Evolutionary conservation across 2,797 vertebrate genomes (phyloP).

Genomic region (Xenops minutus): DNA sequence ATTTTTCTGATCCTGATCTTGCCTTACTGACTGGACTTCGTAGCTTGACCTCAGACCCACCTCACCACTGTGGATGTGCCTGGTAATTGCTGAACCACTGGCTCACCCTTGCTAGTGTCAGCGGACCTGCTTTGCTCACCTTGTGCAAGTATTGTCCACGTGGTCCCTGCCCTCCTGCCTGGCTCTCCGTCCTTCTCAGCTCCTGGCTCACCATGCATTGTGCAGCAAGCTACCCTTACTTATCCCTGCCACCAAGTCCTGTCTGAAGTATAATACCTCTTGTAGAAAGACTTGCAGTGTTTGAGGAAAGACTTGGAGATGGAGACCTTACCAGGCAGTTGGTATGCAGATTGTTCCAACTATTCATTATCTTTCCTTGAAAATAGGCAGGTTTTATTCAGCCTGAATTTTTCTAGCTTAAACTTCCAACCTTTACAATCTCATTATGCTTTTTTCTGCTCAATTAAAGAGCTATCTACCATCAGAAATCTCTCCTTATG

Average conservation of each 20-base stretch:
- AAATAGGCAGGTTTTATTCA: neutral
- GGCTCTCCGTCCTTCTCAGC: neutral
- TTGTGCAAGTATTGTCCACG: neutral
- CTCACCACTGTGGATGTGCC: neutral
- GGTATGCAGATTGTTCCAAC: neutral
- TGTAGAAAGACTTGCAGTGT: neutral
- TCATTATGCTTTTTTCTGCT: slow-evolving; percentile 50
- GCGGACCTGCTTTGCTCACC: neutral
- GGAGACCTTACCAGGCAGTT: neutral
- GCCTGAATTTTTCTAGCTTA: slow-evolving; percentile 26
- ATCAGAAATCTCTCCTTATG: slow-evolving; percentile 21
- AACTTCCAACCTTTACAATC: slow-evolving; percentile 3
- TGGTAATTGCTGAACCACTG: neutral
- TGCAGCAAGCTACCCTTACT: neutral
- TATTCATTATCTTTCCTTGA: slow-evolving; percentile 22
- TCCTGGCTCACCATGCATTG: neutral
- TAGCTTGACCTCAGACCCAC: neutral
- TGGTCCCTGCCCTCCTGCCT: neutral
- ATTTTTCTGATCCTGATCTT: neutral
- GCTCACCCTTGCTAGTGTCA: neutral
- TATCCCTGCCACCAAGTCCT: neutral
- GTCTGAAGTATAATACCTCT: neutral
- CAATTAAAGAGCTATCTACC: slow-evolving; percentile 43
- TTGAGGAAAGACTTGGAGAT: neutral
- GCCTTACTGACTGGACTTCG: neutral